Evolutionary conservation across 1,140 invertebrate species (phyloP), one percentile per base, ranked within the genome.

Genomic region (Nasonia longicornis): DNA sequence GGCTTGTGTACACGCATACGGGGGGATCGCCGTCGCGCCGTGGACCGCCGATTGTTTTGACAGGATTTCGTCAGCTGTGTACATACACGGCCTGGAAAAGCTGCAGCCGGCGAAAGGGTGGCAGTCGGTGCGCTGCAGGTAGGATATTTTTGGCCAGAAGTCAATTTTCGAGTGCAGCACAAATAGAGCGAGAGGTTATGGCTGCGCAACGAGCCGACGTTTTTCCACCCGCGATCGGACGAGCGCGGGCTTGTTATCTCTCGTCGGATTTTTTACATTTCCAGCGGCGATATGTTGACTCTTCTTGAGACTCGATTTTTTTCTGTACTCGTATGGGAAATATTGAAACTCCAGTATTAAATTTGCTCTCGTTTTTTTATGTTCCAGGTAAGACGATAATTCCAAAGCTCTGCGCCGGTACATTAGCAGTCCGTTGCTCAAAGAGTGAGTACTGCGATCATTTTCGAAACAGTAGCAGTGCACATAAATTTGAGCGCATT

Each of bases 131-230:
- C 38, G 58, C 74, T 29, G 26, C 72, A 76, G 74, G 58, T 79
- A 70, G 83, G 82, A 85, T 87, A 87, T 88, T 88, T 89, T 89
- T 88, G 85, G 87, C 84, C 83, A 85, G 84, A 87, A 89, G 88
- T 89, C 88, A 86, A 88, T 87, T 87, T 87, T 88, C 75, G 85
- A 89, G 87, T 88, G 87, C 84, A 85, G 81, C 64, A 84, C 86
- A 88, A 89, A 89, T 84, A 89, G 83, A 85, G 76, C 81, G 82
- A 70, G 71, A 78, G 77, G 35, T 78, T n/a, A 16, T 20, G 31
- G 14, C 26, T 12, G 29, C 29, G 29, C 29, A n/a, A 31, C 69
- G 16, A 20, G 31, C 7, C 69, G 35, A 20, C 16, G 1, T 35
- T 71, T 71, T 71, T 71, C 7, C 35, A 42, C 69, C 16, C 11